These are phyloP conservation scores for Phrynocephalus forsythii DNA, from an alignment of 2,797 vertebrate genomes.

Conservation along the genomic window DNA sequence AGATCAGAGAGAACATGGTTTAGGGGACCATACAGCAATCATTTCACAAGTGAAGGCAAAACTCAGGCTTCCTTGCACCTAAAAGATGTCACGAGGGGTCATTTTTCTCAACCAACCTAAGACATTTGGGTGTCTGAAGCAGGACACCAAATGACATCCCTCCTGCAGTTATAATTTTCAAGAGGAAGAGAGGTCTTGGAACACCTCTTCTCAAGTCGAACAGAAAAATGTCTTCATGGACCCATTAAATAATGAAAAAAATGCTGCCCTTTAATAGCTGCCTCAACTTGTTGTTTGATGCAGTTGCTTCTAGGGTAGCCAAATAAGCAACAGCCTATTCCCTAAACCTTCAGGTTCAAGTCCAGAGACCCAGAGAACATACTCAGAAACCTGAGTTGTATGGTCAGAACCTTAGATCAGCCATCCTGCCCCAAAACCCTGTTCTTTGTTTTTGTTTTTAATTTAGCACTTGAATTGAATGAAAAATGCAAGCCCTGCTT, in stretches of 20 bases:
- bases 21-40: not conserved
- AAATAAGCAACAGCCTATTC: too few relatives aligned
- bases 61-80: not conserved
- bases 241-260: too few relatives aligned
- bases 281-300: too few relatives aligned
- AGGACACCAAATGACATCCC: not conserved
- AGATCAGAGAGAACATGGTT: not conserved
- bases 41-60: not conserved
- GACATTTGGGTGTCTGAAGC: not conserved
- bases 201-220: too few relatives aligned
- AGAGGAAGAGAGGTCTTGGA: not conserved
- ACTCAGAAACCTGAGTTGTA: too few relatives aligned
- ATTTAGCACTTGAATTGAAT: not conserved
- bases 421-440: not conserved
- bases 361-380: not conserved
- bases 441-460: not conserved
- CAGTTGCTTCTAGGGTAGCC: too few relatives aligned
- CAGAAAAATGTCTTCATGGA: too few relatives aligned
- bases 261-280: too few relatives aligned
- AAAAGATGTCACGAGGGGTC: not conserved
- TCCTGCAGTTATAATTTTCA: not conserved
- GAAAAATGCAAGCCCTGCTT: not conserved
- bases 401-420: too few relatives aligned
- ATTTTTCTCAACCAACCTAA: not conserved
- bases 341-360: not conserved